Evolutionary conservation across 2,113 vertebrate species (phyloP).

Genomic region (Bucco capensis): DNA sequence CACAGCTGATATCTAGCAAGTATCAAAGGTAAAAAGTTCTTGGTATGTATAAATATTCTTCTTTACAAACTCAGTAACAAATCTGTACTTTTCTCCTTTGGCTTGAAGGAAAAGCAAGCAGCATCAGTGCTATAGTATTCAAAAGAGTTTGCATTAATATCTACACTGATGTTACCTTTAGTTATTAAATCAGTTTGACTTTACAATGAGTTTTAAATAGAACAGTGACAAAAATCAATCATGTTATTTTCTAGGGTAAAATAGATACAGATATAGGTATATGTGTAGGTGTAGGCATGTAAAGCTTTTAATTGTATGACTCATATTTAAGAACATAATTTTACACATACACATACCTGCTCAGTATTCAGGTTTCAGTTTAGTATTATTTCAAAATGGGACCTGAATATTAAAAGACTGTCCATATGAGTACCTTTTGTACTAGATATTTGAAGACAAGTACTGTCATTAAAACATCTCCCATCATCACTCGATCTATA

Average conservation of each 20-base stretch:
- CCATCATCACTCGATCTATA: neutral
- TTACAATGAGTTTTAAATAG: neutral
- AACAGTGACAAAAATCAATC: neutral
- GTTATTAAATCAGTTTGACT: neutral
- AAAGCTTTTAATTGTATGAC: neutral
- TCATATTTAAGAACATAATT: neutral
- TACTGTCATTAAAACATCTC: neutral
- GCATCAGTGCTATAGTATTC: neutral
- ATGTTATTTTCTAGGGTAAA: neutral
- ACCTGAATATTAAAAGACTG: neutral
- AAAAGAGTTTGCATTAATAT: neutral
- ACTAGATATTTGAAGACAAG: neutral
- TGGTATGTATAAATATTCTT: neutral
- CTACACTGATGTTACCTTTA: neutral
- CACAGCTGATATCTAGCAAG: neutral
- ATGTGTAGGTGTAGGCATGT: neutral
- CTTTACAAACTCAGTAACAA: neutral
- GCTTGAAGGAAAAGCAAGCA: neutral
- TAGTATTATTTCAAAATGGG: neutral
- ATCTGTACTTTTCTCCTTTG: neutral
- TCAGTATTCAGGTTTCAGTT: neutral
- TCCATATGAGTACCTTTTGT: neutral
- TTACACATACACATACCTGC: fast-evolving
- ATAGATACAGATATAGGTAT: neutral
- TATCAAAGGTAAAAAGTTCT: neutral